Evolutionary conservation across 2,113 vertebrate genomes (phyloP).

Genomic region (Phalacrocorax pelagicus): DNA sequence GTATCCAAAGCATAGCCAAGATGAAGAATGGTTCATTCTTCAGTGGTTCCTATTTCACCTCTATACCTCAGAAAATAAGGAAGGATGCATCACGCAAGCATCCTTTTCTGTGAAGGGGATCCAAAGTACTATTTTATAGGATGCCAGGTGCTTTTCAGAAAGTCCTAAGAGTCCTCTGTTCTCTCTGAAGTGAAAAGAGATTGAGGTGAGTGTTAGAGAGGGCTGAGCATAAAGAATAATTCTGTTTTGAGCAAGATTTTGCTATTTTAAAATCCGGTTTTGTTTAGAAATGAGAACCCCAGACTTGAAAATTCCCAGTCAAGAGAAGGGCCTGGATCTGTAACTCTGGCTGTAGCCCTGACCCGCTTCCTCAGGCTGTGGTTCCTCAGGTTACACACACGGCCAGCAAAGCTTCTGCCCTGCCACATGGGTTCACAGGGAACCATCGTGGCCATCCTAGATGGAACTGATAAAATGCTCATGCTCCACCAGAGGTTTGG

Average conservation of each 20-base stretch:
- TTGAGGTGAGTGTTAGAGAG: not conserved
- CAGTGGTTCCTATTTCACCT: not conserved
- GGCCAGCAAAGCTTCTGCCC: not conserved
- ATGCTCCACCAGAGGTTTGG: not conserved
- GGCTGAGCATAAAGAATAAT: not conserved
- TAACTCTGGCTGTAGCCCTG: not conserved
- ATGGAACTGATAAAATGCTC: not conserved
- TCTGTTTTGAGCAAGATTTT: not conserved
- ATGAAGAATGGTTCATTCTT: not conserved
- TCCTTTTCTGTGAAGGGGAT: not conserved
- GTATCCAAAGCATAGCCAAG: not conserved
- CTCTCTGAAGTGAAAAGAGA: not conserved
- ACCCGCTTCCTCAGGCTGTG: not conserved
- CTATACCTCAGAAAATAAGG: not conserved
- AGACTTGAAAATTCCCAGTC: not conserved
- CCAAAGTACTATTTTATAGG: not conserved
- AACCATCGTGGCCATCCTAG: not conserved
- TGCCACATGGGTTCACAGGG: not conserved
- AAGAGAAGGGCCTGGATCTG: not conserved
- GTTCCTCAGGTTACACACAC: not conserved
- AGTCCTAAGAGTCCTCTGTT: not conserved
- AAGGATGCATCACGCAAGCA: not conserved
- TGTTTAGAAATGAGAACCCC: not conserved
- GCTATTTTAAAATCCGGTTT: not conserved
- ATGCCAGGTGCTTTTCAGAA: not conserved